Percentiles rank a stretch among this genome's conserved stretches.
Evolutionary conservation across 2,113 vertebrate genomes (phyloP).

Genomic region (Cheilinus undulatus): DNA sequence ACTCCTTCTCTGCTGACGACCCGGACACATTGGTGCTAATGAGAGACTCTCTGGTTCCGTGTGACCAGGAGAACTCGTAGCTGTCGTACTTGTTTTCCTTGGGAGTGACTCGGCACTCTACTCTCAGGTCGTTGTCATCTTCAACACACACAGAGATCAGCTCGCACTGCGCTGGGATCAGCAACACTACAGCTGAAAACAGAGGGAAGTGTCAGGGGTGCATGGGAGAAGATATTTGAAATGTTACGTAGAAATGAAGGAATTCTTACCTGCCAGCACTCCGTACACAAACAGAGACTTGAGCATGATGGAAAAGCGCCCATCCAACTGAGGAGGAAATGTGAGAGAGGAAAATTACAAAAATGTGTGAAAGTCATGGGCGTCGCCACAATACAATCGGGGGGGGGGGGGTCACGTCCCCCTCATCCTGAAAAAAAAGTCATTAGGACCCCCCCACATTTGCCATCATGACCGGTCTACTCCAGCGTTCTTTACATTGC

Average conservation of each 20-base stretch:
- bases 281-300: constrained; percentile 66
- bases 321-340: constrained; percentile 49
- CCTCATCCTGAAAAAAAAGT: too few species aligned
- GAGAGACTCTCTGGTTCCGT: constrained; percentile 66
- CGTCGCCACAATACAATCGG: too few species aligned
- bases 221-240: background rate
- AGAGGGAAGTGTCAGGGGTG: background rate
- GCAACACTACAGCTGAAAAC: constrained; percentile 63
- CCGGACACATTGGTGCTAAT: constrained; percentile 84
- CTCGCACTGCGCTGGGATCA: constrained; percentile 64
- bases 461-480: too few species aligned
- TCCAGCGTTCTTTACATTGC: too few species aligned
- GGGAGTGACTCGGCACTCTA: constrained; percentile 75
- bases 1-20: constrained; percentile 54
- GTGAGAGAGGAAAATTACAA: background rate
- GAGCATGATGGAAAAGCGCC: constrained; percentile 66
- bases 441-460: too few species aligned
- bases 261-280: constrained; percentile 72
- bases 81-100: constrained; percentile 66
- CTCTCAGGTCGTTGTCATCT: constrained; percentile 79
- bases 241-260: background rate
- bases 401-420: too few species aligned
- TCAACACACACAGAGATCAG: constrained; percentile 76
- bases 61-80: constrained; percentile 82
- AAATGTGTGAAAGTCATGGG: too few species aligned